Evolutionary conservation across 2,113 vertebrate genomes (phyloP), one percentile per base, ranked within the genome.

Genomic region (Rhinogobius similis): DNA sequence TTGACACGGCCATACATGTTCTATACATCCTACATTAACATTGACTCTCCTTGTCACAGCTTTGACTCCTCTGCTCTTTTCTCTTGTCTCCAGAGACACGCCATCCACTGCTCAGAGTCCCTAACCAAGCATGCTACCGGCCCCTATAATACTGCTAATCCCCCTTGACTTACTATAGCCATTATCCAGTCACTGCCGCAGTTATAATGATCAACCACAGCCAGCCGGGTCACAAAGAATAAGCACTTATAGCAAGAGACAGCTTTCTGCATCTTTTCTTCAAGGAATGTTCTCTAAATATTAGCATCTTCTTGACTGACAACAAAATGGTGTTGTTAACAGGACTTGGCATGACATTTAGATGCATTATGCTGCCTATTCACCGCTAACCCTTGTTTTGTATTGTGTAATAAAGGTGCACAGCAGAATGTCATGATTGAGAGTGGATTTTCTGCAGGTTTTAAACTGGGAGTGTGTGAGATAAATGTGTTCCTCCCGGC

Each of bases 161-260:
- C 85, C 87, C 75, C 68, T 81, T 83, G 84, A 85, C 85, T 89
- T 79, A 86, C 73, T 89, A 85, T 65, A 89, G 87, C 86, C 86
- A 79, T 91, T 89, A 90, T 76, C 78, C 78, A 84, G 74, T 75
- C 75, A 77, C 75, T 78, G 77, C 76, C 86, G 77, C 82, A 87
- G 87, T 87, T 91, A 89, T 88, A 88, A 77, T 77, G 81, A 90
- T 86, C 86, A 79, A 77, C 69, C 76, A 44, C 78, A 83, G 82
- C 67, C 73, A 66, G 56, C 52, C 79, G 74, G 86, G 82, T 83
- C 73, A 80, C 81, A 71, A 86, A 63, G 65, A 79, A 79, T 62
- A 77, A 59, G 72, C 70, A 70, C 71, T 82, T 73, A 69, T 58
- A 77, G 38, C 41, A 48, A n/a, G 20, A 48, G 18, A 50, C 46